Evolutionary conservation across 2,888 invertebrate species (phyloP).

Genomic region (Hofmannophila pseudospretella): DNA sequence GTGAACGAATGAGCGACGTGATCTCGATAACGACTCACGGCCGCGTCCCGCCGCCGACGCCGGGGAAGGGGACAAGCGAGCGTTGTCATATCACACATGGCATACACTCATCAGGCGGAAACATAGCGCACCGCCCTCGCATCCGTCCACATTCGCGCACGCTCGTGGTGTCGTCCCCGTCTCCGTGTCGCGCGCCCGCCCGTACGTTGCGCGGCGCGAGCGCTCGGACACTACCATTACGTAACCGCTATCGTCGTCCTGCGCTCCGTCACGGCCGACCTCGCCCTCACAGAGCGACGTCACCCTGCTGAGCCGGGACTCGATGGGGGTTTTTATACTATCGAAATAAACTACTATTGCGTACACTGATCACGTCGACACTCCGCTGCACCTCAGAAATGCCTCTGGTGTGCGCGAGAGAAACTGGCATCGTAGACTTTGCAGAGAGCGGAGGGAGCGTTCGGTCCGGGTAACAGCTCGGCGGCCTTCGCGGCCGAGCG

Average conservation of each 20-base stretch:
- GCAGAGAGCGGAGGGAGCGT: conserved; percentile 81
- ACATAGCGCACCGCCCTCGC: conserved; percentile 38
- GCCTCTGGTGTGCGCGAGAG: conserved; percentile 82
- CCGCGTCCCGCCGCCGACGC: conserved; percentile 63
- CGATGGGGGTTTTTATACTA: conserved; percentile 70
- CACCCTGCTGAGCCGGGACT: conserved; percentile 50
- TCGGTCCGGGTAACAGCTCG: conserved; percentile 82
- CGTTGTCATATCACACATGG: conserved; percentile 40
- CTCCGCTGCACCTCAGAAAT: conserved; percentile 60
- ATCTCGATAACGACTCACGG: conserved; percentile 72
- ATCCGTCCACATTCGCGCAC: conserved; percentile 65
- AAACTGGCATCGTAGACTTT: conserved; percentile 93
- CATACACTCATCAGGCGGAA: conserved; percentile 40
- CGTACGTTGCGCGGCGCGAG: conserved; percentile 50
- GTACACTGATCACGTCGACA: conserved; percentile 65
- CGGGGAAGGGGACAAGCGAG: conserved; percentile 75
- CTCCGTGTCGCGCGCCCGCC: conserved; percentile 55
- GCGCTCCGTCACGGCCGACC: conserved; percentile 44
- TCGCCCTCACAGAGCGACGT: conserved; percentile 36
- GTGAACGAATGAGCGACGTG: conserved; percentile 74
- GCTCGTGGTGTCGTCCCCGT: conserved; percentile 71
- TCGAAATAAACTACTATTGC: conserved; percentile 73
- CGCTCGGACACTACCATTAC: conserved; percentile 59
- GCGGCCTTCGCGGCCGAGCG: conserved; percentile 81
- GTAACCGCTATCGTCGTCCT: conserved; percentile 65